Evolutionary conservation across 2,797 vertebrate genomes (phyloP).

Genomic region (Gallirallus australis): DNA sequence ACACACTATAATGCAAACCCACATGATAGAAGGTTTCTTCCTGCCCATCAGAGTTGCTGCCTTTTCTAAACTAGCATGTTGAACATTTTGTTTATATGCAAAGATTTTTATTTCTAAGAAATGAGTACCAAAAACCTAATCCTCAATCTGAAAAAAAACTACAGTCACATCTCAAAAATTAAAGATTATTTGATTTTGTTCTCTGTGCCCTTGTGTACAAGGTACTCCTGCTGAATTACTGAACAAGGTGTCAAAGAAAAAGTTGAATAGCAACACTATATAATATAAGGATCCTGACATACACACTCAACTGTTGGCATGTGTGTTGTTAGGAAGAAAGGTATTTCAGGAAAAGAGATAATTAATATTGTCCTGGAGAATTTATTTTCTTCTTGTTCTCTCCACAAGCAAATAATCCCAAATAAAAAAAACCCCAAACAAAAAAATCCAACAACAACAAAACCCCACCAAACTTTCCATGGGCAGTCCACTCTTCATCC

Average conservation of each 20-base stretch:
- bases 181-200: not conserved
- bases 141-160: accelerated
- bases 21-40: not conserved
- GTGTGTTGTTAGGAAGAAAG: not conserved
- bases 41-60: not conserved
- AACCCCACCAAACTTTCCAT: not conserved
- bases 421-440: not conserved
- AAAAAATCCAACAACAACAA: too few species aligned
- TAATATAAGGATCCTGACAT: not conserved
- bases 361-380: not conserved
- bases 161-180: not conserved
- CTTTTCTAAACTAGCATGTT: not conserved
- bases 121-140: not conserved
- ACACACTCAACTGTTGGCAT: not conserved
- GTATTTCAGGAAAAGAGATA: not conserved
- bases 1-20: not conserved
- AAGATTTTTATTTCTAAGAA: not conserved
- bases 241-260: not conserved
- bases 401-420: not conserved
- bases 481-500: not conserved
- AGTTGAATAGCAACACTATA: not conserved
- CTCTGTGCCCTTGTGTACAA: not conserved
- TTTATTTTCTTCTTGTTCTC: not conserved
- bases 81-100: not conserved
- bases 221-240: not conserved